Evolutionary conservation across 2,888 invertebrate species (phyloP).

Genomic region (Tipula confusa): DNA sequence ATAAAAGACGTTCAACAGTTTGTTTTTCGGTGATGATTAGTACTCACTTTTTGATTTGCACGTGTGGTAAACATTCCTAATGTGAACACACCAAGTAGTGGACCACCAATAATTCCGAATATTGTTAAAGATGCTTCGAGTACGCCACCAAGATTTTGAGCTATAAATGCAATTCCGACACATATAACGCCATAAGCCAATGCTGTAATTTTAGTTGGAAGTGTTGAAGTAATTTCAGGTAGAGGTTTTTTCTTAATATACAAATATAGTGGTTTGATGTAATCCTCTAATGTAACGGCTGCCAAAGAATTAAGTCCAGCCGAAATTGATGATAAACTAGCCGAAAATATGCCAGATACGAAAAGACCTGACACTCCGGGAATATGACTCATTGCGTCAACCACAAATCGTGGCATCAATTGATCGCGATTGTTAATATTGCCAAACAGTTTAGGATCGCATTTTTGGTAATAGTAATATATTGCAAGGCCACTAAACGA

Average conservation of each 20-base stretch:
- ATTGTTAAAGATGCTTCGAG: constrained; percentile 82
- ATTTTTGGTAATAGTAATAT: constrained; percentile 74
- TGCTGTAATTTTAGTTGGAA: constrained; percentile 64
- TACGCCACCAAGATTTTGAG: constrained; percentile 78
- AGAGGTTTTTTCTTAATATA: constrained; percentile 45
- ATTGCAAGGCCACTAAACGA: constrained; percentile 76
- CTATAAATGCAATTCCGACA: constrained; percentile 72
- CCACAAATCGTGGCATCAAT: constrained; percentile 73
- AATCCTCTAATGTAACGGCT: constrained; percentile 86
- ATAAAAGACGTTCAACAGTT: too few species aligned
- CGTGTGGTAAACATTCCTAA: constrained; percentile 76
- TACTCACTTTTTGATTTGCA: constrained; percentile 62
- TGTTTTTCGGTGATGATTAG: too few species aligned
- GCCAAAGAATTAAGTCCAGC: constrained; percentile 87
- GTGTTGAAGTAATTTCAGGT: constrained; percentile 49
- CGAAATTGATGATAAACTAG: constrained; percentile 85
- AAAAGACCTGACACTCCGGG: constrained; percentile 86
- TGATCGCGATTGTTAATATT: constrained; percentile 68
- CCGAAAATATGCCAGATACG: constrained; percentile 87
- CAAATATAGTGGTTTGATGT: constrained; percentile 57
- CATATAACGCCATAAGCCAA: constrained; percentile 69
- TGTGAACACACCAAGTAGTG: constrained; percentile 78
- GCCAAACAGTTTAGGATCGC: constrained; percentile 68
- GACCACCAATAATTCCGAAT: constrained; percentile 84
- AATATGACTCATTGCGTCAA: constrained; percentile 64